Evolutionary conservation across 2,797 vertebrate species (phyloP).

Genomic region (Erethizon dorsatum): DNA sequence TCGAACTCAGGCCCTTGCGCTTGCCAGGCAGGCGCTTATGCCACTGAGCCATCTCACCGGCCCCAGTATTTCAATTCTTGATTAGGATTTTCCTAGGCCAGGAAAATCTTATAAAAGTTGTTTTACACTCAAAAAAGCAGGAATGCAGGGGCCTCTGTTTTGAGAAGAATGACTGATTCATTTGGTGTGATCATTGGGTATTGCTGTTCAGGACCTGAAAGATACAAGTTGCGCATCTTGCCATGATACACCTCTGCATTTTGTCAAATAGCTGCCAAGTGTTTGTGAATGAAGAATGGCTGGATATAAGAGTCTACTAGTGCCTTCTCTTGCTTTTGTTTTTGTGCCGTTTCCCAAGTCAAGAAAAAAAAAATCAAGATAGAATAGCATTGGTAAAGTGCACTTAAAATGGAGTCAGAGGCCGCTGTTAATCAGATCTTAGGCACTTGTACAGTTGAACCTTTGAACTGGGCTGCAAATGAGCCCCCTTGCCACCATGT

Average conservation of each 20-base stretch:
- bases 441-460: background rate
- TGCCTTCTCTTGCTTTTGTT: background rate
- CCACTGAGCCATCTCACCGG: too few relatives aligned
- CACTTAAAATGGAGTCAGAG: background rate
- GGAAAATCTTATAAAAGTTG: constrained; percentile 86
- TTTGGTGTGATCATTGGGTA: constrained; percentile 78
- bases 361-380: background rate
- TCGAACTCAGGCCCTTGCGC: too few relatives aligned
- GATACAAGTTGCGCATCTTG: constrained; percentile 80
- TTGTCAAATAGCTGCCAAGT: background rate
- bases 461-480: background rate
- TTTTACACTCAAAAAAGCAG: constrained; percentile 85
- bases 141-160: constrained; percentile 84
- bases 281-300: background rate
- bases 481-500: too few relatives aligned
- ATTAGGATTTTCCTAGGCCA: constrained; percentile 86
- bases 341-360: background rate
- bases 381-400: background rate
- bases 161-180: constrained; percentile 84
- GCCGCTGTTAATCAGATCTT: background rate
- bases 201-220: constrained; percentile 83
- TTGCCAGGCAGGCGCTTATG: too few relatives aligned
- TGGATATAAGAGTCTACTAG: background rate
- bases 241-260: accelerated
- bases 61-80: constrained; percentile 85